Conservation (phyloP, 2,797 vertebrate species). For the Hydrocynus forskahlii region DNA sequence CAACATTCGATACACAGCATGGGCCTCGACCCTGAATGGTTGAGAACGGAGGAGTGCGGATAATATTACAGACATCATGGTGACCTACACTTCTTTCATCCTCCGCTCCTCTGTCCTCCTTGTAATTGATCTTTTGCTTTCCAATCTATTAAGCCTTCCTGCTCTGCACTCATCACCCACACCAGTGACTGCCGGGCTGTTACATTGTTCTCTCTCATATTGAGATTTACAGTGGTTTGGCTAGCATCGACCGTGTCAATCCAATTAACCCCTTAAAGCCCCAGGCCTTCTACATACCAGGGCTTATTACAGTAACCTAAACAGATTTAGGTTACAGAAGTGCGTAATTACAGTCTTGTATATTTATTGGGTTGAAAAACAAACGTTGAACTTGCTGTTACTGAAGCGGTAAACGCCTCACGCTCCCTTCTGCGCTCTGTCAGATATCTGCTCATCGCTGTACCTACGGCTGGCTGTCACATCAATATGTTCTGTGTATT, state of each 20-base stretch:
- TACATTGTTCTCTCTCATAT: neutral
- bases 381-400: too few relatives aligned
- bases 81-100: slow-evolving; percentile 16
- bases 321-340: too few relatives aligned
- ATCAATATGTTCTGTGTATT: neutral
- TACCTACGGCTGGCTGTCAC: neutral
- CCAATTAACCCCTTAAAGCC: neutral
- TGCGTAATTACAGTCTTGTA: too few relatives aligned
- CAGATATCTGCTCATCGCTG: neutral
- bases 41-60: slow-evolving; percentile 3
- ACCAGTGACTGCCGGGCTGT: neutral
- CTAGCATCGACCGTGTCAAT: neutral
- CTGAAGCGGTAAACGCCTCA: neutral
- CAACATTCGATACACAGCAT: slow-evolving; percentile 16
- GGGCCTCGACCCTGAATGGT: neutral
- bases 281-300: too few relatives aligned
- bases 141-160: neutral
- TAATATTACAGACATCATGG: neutral
- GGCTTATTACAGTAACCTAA: too few relatives aligned
- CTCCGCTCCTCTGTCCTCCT: neutral
- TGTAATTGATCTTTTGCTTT: slow-evolving; percentile 35
- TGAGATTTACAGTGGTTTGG: neutral
- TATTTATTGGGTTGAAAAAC: too few relatives aligned
- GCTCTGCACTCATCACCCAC: slow-evolving; percentile 1
- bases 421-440: neutral